Evolutionary conservation across 2,888 invertebrate genomes (phyloP), one percentile per base, ranked within the genome.

Genomic region (Malthinus seriepunctatus): DNA sequence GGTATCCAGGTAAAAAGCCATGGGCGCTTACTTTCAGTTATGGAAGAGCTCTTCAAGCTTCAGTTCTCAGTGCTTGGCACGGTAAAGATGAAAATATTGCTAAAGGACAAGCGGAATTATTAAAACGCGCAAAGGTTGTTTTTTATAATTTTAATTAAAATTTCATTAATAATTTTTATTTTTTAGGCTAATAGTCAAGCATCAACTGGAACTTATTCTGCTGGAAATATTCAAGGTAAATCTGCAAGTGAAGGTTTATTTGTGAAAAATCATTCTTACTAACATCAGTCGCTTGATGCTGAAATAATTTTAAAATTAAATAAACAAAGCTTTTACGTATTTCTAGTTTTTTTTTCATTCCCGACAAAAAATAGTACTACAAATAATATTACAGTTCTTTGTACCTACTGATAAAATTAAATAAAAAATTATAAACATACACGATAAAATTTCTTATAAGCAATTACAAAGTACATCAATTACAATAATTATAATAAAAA

Each of bases 21-120:
- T 97, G 97, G 97, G 87, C 90, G 14, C 84, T 97, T 51, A 94
- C 95, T 68, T 97, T 97, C 90, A 93, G 93, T 74, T 97, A 92
- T 79, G 97, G 97, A 8, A 91, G 97, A 68, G 97, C 97, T 59
- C 88, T 97, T 63, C 91, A 97, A 82, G 96, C 97, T 46, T 95
- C 95, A 62, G 96, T 95, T n/a, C 86, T 97, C 71, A 88, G 90
- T 59, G 94, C 94, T 42, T 97, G 97, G 97, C 86, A 80, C 49
- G 97, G 97, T 71, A 93, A 95, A 80, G 83, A 86, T 56, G 95
- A 93, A 71, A 93, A 93, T 75, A 78, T 95, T 55, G 80, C 79
- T 47, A 88, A 88, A 70, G 97, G 86, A 14, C 95, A 97, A 78
- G 83, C 83, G 32, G 93, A 95, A 79, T 86, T 97, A 46, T 76